Conservation (phyloP, 2,888 invertebrate species). For the Pollenia amentaria region DNA sequence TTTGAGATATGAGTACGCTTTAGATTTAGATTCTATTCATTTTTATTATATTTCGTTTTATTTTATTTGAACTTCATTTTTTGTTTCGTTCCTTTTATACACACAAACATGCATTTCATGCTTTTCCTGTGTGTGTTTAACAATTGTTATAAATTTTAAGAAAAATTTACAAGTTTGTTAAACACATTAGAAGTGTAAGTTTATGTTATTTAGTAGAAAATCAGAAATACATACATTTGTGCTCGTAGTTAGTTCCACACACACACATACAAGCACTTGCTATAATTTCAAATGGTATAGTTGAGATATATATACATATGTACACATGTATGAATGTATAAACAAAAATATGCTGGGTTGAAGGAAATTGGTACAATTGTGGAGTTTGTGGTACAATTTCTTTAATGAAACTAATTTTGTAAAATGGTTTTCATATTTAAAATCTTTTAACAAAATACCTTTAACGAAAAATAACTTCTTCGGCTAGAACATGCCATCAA, state of each 20-base stretch:
- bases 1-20: slow-evolving; percentile 73
- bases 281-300: not conserved
- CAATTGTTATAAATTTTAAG: slow-evolving; percentile 69
- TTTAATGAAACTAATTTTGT: too few relatives aligned
- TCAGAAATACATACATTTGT: slow-evolving; percentile 21
- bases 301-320: not conserved
- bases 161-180: slow-evolving; percentile 73
- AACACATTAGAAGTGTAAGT: slow-evolving; percentile 72
- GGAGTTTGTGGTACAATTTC: too few relatives aligned
- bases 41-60: slow-evolving; percentile 33
- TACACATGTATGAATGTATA: too few relatives aligned
- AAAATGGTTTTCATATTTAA: too few relatives aligned
- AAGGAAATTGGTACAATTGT: not conserved
- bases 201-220: slow-evolving; percentile 61
- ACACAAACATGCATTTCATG: slow-evolving; percentile 48
- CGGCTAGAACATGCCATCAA: too few relatives aligned
- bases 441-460: too few relatives aligned
- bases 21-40: slow-evolving; percentile 68
- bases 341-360: not conserved
- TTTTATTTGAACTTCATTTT: slow-evolving; percentile 5
- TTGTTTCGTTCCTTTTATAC: not conserved
- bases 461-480: too few relatives aligned
- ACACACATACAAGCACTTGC: not conserved
- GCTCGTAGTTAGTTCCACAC: not conserved
- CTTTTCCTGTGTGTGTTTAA: slow-evolving; percentile 51